Conservation (phyloP, 1,140 invertebrate genomes). For the Temnothorax longispinosus region DNA sequence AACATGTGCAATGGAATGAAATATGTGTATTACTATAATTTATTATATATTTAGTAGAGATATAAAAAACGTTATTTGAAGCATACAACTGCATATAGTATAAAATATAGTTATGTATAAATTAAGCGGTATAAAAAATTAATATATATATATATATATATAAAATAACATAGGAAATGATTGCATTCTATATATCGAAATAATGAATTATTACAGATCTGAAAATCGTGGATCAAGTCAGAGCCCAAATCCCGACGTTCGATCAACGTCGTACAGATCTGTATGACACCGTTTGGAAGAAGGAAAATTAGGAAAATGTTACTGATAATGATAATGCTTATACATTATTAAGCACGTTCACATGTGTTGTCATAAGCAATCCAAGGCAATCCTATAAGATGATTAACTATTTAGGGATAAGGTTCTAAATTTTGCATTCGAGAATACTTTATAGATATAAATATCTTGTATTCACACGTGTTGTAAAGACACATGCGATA, state of each 20-base stretch:
- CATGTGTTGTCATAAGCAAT: neutral
- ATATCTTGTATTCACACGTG: neutral
- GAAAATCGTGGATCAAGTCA: slow-evolving; percentile 90
- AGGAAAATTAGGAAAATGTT: slow-evolving; percentile 28
- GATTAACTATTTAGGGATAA: neutral
- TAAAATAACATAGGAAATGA: neutral
- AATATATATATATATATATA: neutral
- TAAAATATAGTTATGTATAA: neutral
- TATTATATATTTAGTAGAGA: neutral
- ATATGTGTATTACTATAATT: neutral
- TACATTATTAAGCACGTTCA: neutral
- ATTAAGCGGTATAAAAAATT: neutral
- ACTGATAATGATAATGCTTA: neutral
- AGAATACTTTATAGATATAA: slow-evolving; percentile 19
- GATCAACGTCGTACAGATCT: slow-evolving; percentile 92
- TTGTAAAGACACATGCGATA: neutral
- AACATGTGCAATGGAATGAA: neutral
- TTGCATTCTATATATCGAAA: neutral
- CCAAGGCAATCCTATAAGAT: neutral
- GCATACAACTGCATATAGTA: neutral
- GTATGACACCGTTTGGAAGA: slow-evolving; percentile 89
- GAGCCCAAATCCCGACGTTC: slow-evolving; percentile 92
- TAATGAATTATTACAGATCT: slow-evolving; percentile 88
- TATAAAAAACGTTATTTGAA: neutral
- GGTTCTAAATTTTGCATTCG: slow-evolving; percentile 2